A percentile compares a stretch with the other conserved stretches of the same genome.
These are phyloP conservation scores for Neelides sp. DNA, from an alignment of 1,140 invertebrate species.

Conservation along the genomic window DNA sequence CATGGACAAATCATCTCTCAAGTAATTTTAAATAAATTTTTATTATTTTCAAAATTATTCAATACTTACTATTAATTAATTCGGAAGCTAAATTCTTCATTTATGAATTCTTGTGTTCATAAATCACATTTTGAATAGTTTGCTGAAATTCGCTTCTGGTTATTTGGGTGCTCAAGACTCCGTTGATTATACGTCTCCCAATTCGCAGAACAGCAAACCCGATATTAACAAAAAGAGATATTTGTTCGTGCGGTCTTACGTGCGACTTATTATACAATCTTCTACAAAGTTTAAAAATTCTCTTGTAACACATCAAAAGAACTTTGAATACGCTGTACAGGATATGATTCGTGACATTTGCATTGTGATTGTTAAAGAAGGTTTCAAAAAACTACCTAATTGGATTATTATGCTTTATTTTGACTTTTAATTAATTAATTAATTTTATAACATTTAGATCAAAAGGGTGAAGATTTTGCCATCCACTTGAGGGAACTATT, in stretches of 20 bases:
- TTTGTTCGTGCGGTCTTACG: constrained; percentile 46
- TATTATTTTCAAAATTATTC: constrained; percentile 5
- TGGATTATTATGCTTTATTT: constrained; percentile 9
- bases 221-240: constrained; percentile 40
- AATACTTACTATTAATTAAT: constrained; percentile 4
- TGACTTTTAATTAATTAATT: background rate
- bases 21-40: constrained; percentile 36
- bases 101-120: constrained; percentile 9
- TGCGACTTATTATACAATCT: constrained; percentile 47
- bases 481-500: constrained; percentile 19
- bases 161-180: constrained; percentile 39
- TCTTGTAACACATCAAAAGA: constrained; percentile 39
- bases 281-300: constrained; percentile 44
- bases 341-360: constrained; percentile 49
- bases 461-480: constrained; percentile 15
- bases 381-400: constrained; percentile 32
- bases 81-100: background rate
- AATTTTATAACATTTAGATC: constrained; percentile 10
- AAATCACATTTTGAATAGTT: constrained; percentile 34
- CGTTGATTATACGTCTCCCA: constrained; percentile 40
- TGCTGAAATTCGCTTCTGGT: constrained; percentile 48
- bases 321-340: constrained; percentile 42
- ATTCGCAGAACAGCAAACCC: constrained; percentile 13
- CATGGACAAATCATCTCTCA: constrained; percentile 42
- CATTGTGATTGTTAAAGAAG: constrained; percentile 39